Conservation (phyloP, 2,113 vertebrate species). For the Myrmophylax atrothorax region DNA sequence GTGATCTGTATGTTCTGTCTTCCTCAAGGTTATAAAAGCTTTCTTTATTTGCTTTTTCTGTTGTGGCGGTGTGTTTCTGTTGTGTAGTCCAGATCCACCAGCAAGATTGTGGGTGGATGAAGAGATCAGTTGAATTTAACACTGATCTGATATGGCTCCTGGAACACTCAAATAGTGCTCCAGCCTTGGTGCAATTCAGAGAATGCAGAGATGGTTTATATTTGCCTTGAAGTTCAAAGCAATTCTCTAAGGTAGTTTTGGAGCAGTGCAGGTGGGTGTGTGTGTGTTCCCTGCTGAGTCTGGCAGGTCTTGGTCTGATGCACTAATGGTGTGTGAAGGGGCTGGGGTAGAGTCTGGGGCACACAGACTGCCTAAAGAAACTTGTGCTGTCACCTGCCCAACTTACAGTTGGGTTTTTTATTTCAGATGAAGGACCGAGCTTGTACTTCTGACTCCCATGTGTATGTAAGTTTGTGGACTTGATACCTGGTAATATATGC, state of each 20-base stretch:
- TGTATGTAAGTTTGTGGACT: conserved; percentile 24
- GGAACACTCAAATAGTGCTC: neutral
- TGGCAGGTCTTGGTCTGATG: neutral
- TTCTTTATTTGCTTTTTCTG: neutral
- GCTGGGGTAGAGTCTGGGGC: neutral
- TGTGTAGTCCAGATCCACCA: neutral
- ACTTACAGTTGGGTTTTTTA: neutral
- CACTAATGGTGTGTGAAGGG: neutral
- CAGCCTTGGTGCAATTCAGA: neutral
- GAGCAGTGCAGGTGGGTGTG: neutral
- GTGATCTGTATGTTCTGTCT: neutral
- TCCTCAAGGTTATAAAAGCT: neutral
- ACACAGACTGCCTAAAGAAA: neutral
- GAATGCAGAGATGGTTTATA: neutral
- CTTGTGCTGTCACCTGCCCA: neutral
- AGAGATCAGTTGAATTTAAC: conserved; percentile 8
- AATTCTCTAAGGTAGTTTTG: neutral
- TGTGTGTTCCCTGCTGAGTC: neutral
- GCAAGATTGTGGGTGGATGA: neutral
- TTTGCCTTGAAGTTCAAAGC: neutral
- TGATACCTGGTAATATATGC: neutral
- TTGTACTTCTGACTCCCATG: conserved; percentile 26
- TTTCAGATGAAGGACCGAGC: conserved; percentile 42
- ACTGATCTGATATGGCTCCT: neutral
- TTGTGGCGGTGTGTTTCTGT: neutral